These are phyloP conservation scores for Aplodontia rufa DNA, from an alignment of 2,113 vertebrate species.

Conservation along the genomic window DNA sequence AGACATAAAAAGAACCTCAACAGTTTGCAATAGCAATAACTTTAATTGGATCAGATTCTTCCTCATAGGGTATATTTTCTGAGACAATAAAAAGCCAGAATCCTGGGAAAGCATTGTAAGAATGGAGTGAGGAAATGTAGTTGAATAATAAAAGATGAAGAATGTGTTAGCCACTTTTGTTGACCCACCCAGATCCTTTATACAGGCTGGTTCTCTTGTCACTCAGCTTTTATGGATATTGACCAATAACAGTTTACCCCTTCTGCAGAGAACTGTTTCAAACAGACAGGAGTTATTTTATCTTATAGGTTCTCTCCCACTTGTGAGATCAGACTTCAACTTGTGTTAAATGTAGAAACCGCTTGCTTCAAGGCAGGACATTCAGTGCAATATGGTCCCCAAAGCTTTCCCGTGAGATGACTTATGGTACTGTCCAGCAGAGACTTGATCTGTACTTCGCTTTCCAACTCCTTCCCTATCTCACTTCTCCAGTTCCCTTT, in stretches of 20 bases:
- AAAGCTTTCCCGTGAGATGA: background rate
- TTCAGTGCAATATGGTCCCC: background rate
- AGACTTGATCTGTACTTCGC: background rate
- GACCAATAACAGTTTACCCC: background rate
- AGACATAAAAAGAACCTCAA: background rate
- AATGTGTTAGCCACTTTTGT: background rate
- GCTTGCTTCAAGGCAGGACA: background rate
- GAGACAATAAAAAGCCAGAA: background rate
- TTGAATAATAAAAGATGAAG: background rate
- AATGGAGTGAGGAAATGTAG: background rate
- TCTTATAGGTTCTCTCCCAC: background rate
- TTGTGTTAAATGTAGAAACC: no score
- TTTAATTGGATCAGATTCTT: background rate
- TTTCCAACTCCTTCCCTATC: background rate
- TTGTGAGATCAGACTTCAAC: background rate
- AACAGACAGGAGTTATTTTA: background rate
- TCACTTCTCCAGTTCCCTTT: background rate
- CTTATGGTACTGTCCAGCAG: background rate
- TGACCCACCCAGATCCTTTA: no score
- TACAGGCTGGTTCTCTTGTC: no score
- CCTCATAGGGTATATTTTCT: background rate
- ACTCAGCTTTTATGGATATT: background rate
- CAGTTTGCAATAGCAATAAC: background rate
- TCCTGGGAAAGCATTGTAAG: background rate
- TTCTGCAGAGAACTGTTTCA: background rate